phyloP scores from a whole-genome alignment of 1,140 invertebrate genomes.

The Formica exsecta region DNA sequence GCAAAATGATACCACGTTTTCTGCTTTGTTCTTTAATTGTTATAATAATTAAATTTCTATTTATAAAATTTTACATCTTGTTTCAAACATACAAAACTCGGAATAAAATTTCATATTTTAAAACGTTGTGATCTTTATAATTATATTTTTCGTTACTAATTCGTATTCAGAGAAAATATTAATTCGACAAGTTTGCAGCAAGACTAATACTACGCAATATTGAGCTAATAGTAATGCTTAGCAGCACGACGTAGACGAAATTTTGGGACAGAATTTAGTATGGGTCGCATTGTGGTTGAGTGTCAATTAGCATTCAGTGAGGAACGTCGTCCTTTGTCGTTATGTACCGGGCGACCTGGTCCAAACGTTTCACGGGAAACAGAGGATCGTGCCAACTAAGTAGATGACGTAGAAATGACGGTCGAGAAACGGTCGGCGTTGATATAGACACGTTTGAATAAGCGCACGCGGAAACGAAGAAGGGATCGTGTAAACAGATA shows the following conservation, averaged over 20 bases:
- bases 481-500: constrained; percentile 35
- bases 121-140: too few species aligned
- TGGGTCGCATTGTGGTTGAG: constrained; percentile 13
- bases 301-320: constrained; percentile 71
- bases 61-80: too few species aligned
- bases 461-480: constrained; percentile 28
- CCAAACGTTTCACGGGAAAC: constrained; percentile 46
- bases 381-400: constrained; percentile 46
- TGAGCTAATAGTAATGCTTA: constrained; percentile 49
- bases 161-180: not conserved
- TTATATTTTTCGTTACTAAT: not conserved
- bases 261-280: constrained; percentile 51
- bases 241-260: constrained; percentile 33
- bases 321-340: constrained; percentile 61
- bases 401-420: constrained; percentile 34
- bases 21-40: not conserved
- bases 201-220: constrained; percentile 9
- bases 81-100: too few species aligned
- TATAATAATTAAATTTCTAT: not conserved
- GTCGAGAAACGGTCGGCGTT: constrained; percentile 11
- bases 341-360: constrained; percentile 32
- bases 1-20: not conserved
- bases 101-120: too few species aligned
- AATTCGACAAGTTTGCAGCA: not conserved
- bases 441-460: constrained; percentile 41